Percentiles rank a stretch among this genome's conserved stretches.
These are phyloP conservation scores for Fragum whitleyi DNA, from an alignment of 2,888 invertebrate species.

Conservation along the genomic window DNA sequence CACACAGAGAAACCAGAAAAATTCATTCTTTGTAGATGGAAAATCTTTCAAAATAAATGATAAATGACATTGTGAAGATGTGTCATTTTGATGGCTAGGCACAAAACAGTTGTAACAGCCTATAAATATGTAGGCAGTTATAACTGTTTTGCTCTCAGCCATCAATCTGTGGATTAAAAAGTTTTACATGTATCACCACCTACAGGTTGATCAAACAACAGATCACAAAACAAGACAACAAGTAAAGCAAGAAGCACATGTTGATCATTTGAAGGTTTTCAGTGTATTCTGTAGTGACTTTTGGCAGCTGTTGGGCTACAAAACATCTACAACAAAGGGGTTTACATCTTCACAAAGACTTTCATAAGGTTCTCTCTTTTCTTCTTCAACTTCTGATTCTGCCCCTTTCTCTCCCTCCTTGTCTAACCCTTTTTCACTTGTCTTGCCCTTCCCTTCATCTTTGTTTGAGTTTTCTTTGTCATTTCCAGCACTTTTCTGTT, in stretches of 20 bases:
- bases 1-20: no score
- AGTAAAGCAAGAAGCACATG: background rate
- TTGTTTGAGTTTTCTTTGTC: background rate
- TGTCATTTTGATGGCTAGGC: no score
- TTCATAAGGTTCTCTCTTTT: constrained; percentile 17
- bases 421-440: background rate
- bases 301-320: background rate
- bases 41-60: no score
- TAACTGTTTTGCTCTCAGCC: no score
- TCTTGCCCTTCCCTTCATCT: background rate
- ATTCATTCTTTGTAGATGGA: no score
- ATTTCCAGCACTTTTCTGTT: background rate
- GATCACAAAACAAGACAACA: background rate
- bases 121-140: no score
- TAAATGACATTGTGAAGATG: no score
- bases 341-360: constrained; percentile 26
- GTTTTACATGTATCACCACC: no score
- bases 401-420: constrained; percentile 5
- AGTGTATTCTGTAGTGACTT: background rate
- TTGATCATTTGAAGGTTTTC: background rate
- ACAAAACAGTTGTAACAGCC: no score
- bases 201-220: no score
- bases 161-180: no score
- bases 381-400: constrained; percentile 22
- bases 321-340: background rate